Base-by-base conservation (phyloP, 2,797 vertebrate genomes). In the Oreonectes daqikongensis region DNA sequence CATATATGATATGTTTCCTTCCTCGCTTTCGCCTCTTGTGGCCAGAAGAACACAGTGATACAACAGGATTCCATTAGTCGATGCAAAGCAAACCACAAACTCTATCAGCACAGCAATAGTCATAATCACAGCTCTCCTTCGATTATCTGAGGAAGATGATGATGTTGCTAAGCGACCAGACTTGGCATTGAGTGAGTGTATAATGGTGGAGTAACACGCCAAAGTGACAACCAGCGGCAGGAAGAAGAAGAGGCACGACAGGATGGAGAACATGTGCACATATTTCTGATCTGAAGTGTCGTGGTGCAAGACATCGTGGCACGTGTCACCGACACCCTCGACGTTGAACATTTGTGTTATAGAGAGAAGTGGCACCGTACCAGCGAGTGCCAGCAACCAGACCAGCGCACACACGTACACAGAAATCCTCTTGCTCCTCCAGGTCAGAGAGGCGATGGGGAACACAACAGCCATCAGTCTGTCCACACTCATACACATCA, bases 391-490 rank as follows among this genome's bases (percentile, higher is more conserved):
- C 18, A 95, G 2, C 0, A 90, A n/a, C 97, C 97, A 98, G 40
- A 42, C 40, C 11, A 42, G 1, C 2, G 10, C 3, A 2, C 95
- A 98, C 1, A 90, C 82, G 1, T 89, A 5, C 0, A 80, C 44
- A 0, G 97, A 86, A 12, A 92, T 88, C 0, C 80, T 52, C 0
- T 91, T 69, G 0, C 88, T 93, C 12, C 96, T 92, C 95, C 97
- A 98, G 0, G 87, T 78, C 59, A 97, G 88, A 6, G 96, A 95
- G 63, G 90, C 67, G 11, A 98, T 92, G 6, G 96, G 96, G 65
- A 95, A 95, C 50, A 94, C 94, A 2, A 98, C 94, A 0, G 95
- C 96, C 2, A 98, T 84, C 46, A 96, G 94, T 1, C 95, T 93
- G 85, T 98, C 96, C 0, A 95, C 85, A 44, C 95, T 95, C 32